Conservation (phyloP, 2,797 vertebrate species). For the Sarcophilus harrisii region DNA sequence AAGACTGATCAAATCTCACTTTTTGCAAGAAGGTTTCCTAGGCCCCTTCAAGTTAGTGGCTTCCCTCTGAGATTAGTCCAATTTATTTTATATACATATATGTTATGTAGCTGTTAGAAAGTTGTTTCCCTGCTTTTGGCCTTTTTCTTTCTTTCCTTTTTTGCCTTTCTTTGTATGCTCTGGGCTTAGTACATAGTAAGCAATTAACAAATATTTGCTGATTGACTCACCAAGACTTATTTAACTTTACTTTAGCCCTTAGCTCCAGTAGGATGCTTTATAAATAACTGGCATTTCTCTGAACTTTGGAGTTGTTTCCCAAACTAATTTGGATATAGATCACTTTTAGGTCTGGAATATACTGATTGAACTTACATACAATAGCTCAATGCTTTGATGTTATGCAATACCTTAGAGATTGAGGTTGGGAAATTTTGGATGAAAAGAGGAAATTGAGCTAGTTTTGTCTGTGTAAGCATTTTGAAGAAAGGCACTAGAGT, state of each 20-base stretch:
- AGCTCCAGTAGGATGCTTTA: not conserved
- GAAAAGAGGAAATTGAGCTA: not conserved
- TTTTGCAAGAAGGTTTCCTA: not conserved
- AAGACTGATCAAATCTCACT: not conserved
- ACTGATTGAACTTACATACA: not conserved
- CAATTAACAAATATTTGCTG: not conserved
- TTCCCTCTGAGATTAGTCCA: not conserved
- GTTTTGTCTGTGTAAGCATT: not conserved
- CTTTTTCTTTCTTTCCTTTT: not conserved
- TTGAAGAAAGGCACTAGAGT: not conserved
- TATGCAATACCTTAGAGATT: not conserved
- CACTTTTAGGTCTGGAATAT: not conserved
- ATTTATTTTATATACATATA: not conserved
- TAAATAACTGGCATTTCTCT: not conserved
- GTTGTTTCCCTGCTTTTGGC: not conserved
- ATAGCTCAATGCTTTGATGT: not conserved
- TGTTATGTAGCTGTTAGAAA: not conserved
- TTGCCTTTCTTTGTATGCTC: not conserved
- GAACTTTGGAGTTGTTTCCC: not conserved
- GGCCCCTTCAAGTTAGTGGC: not conserved
- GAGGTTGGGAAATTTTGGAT: not conserved
- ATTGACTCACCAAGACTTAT: not conserved
- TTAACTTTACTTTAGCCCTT: not conserved
- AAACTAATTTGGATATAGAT: not conserved
- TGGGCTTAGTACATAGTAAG: not conserved